Evolutionary conservation across 2,888 invertebrate genomes (phyloP).

Genomic region (Tanytarsus gracilentus): DNA sequence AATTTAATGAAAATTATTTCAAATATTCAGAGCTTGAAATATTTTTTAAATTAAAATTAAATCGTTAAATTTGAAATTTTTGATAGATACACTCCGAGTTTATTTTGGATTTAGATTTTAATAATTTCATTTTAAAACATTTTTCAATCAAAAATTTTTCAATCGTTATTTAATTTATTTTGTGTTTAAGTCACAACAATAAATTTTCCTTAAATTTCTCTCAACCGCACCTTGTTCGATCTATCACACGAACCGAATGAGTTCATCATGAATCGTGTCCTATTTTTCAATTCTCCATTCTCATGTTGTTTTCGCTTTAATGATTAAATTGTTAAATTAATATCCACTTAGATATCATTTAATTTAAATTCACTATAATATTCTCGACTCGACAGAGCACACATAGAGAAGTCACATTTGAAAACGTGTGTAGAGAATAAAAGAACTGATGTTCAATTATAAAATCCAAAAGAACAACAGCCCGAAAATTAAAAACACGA

Average conservation of each 20-base stretch:
- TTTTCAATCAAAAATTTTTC: no score
- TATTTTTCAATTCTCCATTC: neutral
- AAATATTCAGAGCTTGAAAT: no score
- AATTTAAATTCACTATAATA: constrained; percentile 6
- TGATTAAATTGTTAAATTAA: constrained; percentile 24
- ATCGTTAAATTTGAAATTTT: no score
- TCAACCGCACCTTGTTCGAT: no score
- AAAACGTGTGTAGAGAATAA: neutral
- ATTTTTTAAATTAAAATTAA: no score
- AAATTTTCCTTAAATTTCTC: no score
- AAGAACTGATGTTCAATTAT: neutral
- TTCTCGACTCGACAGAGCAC: neutral
- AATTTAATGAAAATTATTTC: no score
- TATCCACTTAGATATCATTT: constrained; percentile 26
- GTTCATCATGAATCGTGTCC: neutral
- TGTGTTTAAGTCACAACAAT: no score
- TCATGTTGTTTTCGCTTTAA: constrained; percentile 12
- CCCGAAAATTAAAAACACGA: constrained; percentile 1
- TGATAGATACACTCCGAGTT: no score
- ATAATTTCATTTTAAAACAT: no score
- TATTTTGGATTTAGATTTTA: no score
- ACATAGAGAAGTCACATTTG: neutral
- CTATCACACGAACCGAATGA: neutral
- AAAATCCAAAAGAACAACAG: neutral
- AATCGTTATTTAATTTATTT: no score